Conservation (phyloP, 2,888 invertebrate genomes). For the Sussaba pulchella region DNA sequence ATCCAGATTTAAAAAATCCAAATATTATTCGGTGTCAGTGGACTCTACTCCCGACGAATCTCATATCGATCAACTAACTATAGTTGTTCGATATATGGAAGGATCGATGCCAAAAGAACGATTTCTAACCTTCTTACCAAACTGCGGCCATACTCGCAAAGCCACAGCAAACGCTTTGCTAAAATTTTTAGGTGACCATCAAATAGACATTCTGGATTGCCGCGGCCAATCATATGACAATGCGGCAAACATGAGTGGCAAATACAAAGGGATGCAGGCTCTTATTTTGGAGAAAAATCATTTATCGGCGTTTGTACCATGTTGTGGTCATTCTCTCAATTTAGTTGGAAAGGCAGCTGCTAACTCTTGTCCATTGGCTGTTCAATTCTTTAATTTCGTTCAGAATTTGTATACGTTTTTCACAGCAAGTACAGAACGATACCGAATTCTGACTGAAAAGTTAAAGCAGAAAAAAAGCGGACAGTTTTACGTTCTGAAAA, state of each 20-base stretch:
- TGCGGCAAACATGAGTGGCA: constrained; percentile 72
- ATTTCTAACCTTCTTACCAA: too few relatives aligned
- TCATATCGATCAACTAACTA: constrained; percentile 71
- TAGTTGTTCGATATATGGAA: constrained; percentile 67
- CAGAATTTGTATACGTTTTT: constrained; percentile 68
- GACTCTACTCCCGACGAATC: constrained; percentile 72
- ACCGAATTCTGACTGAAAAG: constrained; percentile 41
- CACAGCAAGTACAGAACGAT: constrained; percentile 59
- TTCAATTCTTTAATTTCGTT: constrained; percentile 68
- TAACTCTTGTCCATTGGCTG: too few relatives aligned
- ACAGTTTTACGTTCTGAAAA: too few relatives aligned
- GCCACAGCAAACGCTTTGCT: constrained; percentile 66
- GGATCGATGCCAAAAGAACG: too few relatives aligned
- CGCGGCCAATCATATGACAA: constrained; percentile 72
- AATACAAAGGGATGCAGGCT: too few relatives aligned
- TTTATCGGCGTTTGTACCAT: too few relatives aligned
- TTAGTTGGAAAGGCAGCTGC: constrained; percentile 71
- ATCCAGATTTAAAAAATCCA: constrained; percentile 52
- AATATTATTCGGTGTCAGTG: constrained; percentile 72
- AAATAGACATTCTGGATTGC: constrained; percentile 69
- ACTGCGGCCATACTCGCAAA: too few relatives aligned
- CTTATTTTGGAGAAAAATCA: too few relatives aligned
- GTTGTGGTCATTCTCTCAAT: too few relatives aligned
- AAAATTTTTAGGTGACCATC: constrained; percentile 63
- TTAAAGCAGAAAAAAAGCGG: constrained; percentile 50